Evolutionary conservation across 1,140 invertebrate genomes (phyloP), one percentile per base, ranked within the genome.

Genomic region (Camponotus vicinus): DNA sequence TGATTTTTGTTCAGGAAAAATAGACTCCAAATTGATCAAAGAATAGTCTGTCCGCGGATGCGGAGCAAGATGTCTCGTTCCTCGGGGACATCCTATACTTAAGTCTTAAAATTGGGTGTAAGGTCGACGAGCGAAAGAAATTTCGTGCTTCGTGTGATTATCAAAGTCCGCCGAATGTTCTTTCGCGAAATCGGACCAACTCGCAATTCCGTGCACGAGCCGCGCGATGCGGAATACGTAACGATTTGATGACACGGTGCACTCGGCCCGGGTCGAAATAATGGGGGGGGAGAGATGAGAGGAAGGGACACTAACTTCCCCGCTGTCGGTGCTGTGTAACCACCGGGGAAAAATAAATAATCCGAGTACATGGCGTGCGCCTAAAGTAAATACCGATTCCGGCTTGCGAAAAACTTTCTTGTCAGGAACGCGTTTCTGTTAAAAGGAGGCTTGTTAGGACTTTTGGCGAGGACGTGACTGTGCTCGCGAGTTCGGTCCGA

Each of bases 341-440:
- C 61, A 78, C 37, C 45, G 18, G 73, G 83, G 83, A 78, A 85
- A 85, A 85, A 85, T 85, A 85, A 85, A 85, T 78, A 77, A 78
- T 77, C 75, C 61, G 71, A 40, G 49, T 61, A 73, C 67, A 82
- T 18, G 69, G 69, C 42, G 37, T 57, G 57, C 79, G 55, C 79
- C 40, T 32, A 83, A 73, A 42, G 79, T 83, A 85, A 76, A 85
- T 76, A 85, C 61, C 66, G 69, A 79, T 85, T 85, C 75, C 27
- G 61, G 63, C 21, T 77, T 63, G 75, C 73, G 52, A 42, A 76
- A 79, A 78, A 85, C 71, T 85, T 85, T 85, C 83, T 85, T 78
- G 66, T 57, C 40, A 59, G 21, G 82, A 40, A 83, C 37, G 75
- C 59, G 37, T 85, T 13, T 21, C 21, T 27, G 49, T 85, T 52